Conservation (phyloP, 2,113 vertebrate species). For the Silurus meridionalis region DNA sequence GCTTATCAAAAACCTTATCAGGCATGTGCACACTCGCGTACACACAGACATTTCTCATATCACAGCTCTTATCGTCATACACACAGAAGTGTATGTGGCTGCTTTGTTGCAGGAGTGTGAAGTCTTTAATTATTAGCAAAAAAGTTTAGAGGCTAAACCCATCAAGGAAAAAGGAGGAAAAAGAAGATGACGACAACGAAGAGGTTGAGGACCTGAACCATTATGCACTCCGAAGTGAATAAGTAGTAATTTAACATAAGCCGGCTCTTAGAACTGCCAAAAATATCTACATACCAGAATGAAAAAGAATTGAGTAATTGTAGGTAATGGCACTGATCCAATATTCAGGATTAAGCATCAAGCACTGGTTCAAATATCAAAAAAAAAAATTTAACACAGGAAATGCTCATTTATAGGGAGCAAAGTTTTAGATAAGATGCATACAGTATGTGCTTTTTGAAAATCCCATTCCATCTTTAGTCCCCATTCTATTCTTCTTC, state of each 20-base stretch:
- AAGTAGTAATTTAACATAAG: neutral
- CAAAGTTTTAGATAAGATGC: too few species aligned
- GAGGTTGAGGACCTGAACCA: too few species aligned
- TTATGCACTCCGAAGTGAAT: too few species aligned
- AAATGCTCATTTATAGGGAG: too few species aligned
- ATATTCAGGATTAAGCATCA: neutral
- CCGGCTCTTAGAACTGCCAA: neutral
- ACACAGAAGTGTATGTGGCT: neutral
- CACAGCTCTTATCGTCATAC: constrained; percentile 46
- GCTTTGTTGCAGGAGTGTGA: constrained; percentile 27
- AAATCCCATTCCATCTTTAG: too few species aligned
- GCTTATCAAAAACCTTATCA: neutral
- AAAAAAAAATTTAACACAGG: neutral
- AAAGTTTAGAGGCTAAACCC: too few species aligned
- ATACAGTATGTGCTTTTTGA: too few species aligned
- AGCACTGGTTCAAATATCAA: neutral
- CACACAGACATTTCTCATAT: constrained; percentile 24
- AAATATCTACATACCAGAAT: neutral
- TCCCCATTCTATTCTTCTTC: too few species aligned
- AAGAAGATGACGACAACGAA: neutral
- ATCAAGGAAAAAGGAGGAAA: too few species aligned
- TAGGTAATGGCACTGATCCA: neutral
- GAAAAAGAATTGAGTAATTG: neutral
- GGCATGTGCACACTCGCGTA: neutral
- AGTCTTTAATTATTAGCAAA: neutral